A percentile compares a stretch with the other conserved stretches of the same genome.
Evolutionary conservation across 2,888 invertebrate species (phyloP).

Genomic region (Metopia argyrocephala): DNA sequence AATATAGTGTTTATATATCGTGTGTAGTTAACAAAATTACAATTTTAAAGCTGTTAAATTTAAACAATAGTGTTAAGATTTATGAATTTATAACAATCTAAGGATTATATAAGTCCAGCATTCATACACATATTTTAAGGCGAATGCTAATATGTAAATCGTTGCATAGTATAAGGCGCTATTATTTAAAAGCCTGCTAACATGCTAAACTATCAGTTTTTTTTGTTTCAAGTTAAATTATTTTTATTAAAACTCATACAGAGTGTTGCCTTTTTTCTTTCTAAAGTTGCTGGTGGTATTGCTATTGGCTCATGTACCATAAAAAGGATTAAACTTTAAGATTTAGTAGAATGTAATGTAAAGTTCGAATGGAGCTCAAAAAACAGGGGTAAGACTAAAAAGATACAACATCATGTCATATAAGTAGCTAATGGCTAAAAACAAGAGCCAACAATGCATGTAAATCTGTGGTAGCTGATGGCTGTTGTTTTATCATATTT

Average conservation of each 20-base stretch:
- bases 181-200: no score
- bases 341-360: conserved; percentile 2
- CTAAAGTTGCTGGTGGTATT: conserved; percentile 17
- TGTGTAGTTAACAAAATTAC: no score
- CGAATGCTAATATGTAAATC: no score
- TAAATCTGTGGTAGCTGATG: conserved; percentile 52
- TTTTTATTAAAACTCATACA: no score
- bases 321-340: conserved; percentile 59
- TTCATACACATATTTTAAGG: no score
- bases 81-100: conserved; percentile 48
- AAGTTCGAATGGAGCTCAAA: not conserved
- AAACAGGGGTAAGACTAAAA: conserved; percentile 3
- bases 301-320: conserved; percentile 43
- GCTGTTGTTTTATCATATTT: conserved; percentile 28
- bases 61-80: conserved; percentile 57
- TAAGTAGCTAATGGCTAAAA: conserved; percentile 49
- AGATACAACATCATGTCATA: conserved; percentile 31
- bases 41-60: no score
- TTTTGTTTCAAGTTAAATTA: no score
- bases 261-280: conserved; percentile 19
- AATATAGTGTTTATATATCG: no score
- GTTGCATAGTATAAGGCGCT: no score
- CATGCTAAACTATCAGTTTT: no score
- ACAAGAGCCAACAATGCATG: conserved; percentile 29
- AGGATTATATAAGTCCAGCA: conserved; percentile 54